Evolutionary conservation across 2,797 vertebrate species (phyloP).

Genomic region (Pristis pectinata): DNA sequence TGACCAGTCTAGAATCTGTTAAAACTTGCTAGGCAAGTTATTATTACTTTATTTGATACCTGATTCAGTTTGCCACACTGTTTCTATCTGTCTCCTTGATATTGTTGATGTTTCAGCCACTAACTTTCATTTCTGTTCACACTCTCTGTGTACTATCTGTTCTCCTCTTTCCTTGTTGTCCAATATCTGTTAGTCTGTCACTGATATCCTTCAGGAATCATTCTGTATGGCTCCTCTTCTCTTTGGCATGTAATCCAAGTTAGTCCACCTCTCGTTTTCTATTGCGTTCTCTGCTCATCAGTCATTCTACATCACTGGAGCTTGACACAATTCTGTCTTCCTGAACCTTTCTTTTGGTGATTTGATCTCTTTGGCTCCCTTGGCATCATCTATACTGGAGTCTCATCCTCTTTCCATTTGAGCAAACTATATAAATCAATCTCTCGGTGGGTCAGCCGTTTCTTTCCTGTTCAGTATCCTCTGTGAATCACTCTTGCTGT

Average conservation of each 20-base stretch:
- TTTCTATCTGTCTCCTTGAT: neutral
- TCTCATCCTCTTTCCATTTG: neutral
- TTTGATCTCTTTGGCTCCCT: neutral
- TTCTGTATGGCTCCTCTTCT: neutral
- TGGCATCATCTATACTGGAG: neutral
- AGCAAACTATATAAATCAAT: neutral
- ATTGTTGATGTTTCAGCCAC: neutral
- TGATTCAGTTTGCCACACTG: neutral
- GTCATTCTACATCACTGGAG: no score
- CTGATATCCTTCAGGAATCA: neutral
- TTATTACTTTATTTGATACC: neutral
- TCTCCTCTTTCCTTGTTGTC: neutral
- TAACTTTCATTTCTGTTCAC: neutral
- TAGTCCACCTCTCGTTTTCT: neutral
- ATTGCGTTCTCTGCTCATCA: neutral
- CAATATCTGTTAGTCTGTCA: neutral
- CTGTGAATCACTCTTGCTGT: constrained; percentile 10
- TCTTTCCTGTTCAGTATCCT: constrained; percentile 21
- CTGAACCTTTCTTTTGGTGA: neutral
- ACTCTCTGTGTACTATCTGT: neutral
- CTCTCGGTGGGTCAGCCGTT: neutral
- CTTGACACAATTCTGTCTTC: neutral
- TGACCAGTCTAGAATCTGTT: neutral
- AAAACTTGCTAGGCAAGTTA: neutral
- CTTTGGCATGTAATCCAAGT: neutral